phyloP scores from a whole-genome alignment of 2,797 vertebrate species.

The Discoglossus pictus region DNA sequence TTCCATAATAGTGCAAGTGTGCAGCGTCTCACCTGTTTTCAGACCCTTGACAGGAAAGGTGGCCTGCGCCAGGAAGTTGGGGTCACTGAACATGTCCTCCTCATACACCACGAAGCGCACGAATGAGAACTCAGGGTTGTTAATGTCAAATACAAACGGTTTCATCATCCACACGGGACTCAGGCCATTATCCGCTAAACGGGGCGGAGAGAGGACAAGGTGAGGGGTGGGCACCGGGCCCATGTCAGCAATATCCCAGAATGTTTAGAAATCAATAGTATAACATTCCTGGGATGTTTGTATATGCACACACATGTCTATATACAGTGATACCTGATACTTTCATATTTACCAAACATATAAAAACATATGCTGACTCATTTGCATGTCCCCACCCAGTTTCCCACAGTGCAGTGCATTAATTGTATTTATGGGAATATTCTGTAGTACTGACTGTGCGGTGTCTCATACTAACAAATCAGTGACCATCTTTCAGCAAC shows the following conservation, averaged over 20 bases:
- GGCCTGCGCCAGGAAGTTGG: conserved; percentile 73
- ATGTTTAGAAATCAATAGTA: no score
- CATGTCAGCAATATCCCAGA: no score
- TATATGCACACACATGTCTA: no score
- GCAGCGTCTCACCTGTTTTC: conserved; percentile 64
- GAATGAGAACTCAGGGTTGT: conserved; percentile 70
- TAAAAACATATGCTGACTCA: no score
- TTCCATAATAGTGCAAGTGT: neutral
- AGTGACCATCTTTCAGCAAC: neutral
- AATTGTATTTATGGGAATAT: no score
- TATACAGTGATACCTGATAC: no score
- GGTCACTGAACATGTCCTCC: conserved; percentile 77
- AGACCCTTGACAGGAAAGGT: conserved; percentile 68
- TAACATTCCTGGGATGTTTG: no score
- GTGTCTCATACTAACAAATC: neutral
- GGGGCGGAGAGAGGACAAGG: neutral
- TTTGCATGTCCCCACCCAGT: no score
- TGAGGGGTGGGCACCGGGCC: no score
- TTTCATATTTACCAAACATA: no score
- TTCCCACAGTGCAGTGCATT: no score
- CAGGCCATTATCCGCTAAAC: conserved; percentile 67
- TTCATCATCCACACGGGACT: conserved; percentile 70
- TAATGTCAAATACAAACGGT: conserved; percentile 70
- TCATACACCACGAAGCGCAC: conserved; percentile 71
- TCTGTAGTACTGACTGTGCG: no score